phyloP scores from a whole-genome alignment of 2,888 invertebrate species.

The Trichopria drosophilae region DNA sequence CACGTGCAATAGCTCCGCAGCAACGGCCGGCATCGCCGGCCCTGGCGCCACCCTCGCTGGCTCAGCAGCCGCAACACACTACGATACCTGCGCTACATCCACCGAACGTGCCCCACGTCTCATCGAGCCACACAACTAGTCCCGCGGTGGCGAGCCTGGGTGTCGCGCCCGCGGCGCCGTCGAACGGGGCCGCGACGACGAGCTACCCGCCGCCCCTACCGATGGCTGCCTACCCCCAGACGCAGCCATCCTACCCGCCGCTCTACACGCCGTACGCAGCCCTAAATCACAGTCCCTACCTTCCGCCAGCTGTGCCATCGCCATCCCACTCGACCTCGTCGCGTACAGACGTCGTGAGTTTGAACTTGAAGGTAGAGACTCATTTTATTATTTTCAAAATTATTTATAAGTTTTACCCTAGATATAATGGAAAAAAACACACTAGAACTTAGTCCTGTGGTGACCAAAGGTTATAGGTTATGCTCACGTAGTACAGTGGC shows the following conservation, averaged over 20 bases:
- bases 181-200: slow-evolving; percentile 57
- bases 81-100: slow-evolving; percentile 56
- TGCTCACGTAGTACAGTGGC: too few species aligned
- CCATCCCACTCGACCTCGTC: slow-evolving; percentile 65
- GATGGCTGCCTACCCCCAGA: slow-evolving; percentile 57
- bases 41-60: slow-evolving; percentile 51
- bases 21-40: slow-evolving; percentile 63
- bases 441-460: too few species aligned
- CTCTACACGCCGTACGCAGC: slow-evolving; percentile 80
- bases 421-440: too few species aligned
- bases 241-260: slow-evolving; percentile 65
- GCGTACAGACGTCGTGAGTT: slow-evolving; percentile 64
- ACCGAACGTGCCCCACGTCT: slow-evolving; percentile 57
- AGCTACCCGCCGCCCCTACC: slow-evolving; percentile 54
- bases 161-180: slow-evolving; percentile 63
- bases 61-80: slow-evolving; percentile 53
- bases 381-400: too few species aligned
- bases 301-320: slow-evolving; percentile 64
- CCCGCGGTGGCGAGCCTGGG: slow-evolving; percentile 62
- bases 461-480: too few species aligned
- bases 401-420: too few species aligned
- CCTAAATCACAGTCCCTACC: slow-evolving; percentile 73
- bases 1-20: slow-evolving; percentile 62
- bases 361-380: too few species aligned
- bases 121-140: slow-evolving; percentile 58